phyloP scores from a whole-genome alignment of 2,113 vertebrate genomes.

The Malurus elegans region DNA sequence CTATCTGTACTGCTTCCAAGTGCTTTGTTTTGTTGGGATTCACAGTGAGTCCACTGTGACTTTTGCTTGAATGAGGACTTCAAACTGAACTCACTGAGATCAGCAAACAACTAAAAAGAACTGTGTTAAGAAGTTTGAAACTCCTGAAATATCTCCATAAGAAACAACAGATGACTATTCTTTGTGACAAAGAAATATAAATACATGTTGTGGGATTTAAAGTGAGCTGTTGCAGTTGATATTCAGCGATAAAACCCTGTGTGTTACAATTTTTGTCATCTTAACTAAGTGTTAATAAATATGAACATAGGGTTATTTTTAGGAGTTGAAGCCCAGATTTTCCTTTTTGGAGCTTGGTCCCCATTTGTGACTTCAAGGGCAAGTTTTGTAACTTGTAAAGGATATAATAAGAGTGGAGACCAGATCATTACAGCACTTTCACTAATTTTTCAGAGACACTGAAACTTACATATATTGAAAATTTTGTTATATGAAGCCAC shows the following conservation, averaged over 20 bases:
- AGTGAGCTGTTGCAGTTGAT: not conserved
- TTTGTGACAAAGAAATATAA: not conserved
- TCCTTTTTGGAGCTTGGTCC: not conserved
- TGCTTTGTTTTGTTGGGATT: not conserved
- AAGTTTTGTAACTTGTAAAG: not conserved
- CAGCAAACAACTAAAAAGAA: not conserved
- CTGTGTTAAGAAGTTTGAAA: not conserved
- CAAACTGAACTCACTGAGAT: not conserved
- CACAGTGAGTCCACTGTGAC: not conserved
- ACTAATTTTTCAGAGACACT: not conserved
- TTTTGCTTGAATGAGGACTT: not conserved
- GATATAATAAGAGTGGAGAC: not conserved
- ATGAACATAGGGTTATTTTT: not conserved
- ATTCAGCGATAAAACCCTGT: not conserved
- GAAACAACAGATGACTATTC: not conserved
- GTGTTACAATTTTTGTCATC: not conserved
- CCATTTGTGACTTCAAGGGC: not conserved
- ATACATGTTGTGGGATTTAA: not conserved
- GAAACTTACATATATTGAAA: slow-evolving; percentile 19
- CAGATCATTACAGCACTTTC: not conserved
- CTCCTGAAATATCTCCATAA: not conserved
- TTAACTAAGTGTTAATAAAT: not conserved
- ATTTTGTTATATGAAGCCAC: not conserved
- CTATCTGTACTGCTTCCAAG: not conserved
- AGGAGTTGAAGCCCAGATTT: not conserved